A percentile compares a stretch with the other conserved stretches of the same genome.
These are phyloP conservation scores for Cuniculus paca DNA, from an alignment of 2,797 vertebrate genomes.

Conservation along the genomic window DNA sequence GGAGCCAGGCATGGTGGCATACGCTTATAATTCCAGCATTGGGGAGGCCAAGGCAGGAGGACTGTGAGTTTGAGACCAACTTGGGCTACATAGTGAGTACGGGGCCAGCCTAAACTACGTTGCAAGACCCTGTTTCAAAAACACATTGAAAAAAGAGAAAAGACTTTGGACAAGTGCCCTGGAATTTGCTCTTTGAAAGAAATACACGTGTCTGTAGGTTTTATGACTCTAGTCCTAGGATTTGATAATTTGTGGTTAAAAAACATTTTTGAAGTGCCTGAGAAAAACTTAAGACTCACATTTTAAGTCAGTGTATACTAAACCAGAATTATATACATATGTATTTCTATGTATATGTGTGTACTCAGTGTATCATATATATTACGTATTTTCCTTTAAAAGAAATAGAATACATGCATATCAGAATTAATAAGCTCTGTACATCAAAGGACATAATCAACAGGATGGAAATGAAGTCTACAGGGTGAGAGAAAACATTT, in stretches of 20 bases:
- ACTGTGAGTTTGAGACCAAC: not conserved
- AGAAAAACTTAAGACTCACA: not conserved
- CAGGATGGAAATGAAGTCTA: not conserved
- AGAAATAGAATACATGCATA: not conserved
- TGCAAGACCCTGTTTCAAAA: not conserved
- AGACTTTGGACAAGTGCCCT: not conserved
- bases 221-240: not conserved
- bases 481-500: not conserved
- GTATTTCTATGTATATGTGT: not conserved
- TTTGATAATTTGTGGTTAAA: not conserved
- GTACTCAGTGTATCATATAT: not conserved
- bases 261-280: not conserved
- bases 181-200: constrained; percentile 52
- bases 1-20: not conserved
- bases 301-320: not conserved
- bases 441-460: not conserved
- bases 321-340: not conserved
- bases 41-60: not conserved
- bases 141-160: not conserved
- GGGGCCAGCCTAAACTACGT: not conserved
- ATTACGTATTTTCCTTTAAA: not conserved
- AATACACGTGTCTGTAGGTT: not conserved
- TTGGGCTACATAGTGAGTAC: not conserved
- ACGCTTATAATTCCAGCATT: not conserved
- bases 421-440: not conserved